phyloP scores from a whole-genome alignment of 1,140 invertebrate species.

The Apolygus lucorum region DNA sequence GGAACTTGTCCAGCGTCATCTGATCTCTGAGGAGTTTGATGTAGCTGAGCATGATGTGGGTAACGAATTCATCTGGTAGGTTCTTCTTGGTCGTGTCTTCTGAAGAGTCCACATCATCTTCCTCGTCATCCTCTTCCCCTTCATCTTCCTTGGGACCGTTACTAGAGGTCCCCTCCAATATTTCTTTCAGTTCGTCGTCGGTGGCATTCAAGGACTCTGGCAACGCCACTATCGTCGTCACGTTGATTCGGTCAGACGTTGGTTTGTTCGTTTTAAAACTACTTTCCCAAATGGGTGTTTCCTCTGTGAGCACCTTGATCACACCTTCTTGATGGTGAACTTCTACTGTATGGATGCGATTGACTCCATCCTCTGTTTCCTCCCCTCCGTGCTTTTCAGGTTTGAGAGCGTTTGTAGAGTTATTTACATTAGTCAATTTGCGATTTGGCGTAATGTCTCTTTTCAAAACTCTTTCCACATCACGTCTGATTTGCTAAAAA shows the following conservation, averaged over 20 bases:
- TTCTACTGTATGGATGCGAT: background rate
- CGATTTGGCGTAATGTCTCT: background rate
- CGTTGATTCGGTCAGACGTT: background rate
- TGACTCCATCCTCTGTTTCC: no score
- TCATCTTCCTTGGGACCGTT: conserved; percentile 8
- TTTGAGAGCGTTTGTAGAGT: background rate
- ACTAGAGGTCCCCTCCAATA: background rate
- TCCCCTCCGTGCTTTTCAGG: background rate
- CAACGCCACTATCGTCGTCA: background rate
- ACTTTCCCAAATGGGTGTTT: no score
- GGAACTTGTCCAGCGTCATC: conserved; percentile 19
- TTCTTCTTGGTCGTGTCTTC: background rate
- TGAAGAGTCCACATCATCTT: background rate
- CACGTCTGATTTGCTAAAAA: background rate
- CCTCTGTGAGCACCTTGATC: background rate
- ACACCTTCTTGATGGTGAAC: background rate
- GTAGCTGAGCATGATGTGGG: conserved; percentile 13
- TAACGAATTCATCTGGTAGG: conserved; percentile 11
- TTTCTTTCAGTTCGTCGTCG: background rate
- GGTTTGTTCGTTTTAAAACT: background rate
- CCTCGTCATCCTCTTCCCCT: background rate
- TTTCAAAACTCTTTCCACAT: background rate
- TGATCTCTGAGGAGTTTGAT: conserved; percentile 17
- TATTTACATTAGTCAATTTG: background rate
- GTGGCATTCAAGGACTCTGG: background rate